phyloP scores from a whole-genome alignment of 2,888 invertebrate species.

The Oxytorus armatus region DNA sequence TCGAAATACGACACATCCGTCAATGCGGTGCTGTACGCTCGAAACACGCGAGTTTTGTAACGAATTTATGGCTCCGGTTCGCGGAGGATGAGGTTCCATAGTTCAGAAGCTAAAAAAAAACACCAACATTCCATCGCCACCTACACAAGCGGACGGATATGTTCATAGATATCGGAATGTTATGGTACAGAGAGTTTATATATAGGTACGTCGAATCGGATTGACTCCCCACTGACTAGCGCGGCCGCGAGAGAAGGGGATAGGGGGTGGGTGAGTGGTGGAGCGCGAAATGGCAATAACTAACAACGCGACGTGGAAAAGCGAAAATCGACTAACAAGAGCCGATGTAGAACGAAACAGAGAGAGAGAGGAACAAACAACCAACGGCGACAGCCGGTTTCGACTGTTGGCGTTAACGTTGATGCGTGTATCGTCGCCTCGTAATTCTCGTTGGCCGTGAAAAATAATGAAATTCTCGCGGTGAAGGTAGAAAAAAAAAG shows the following conservation, averaged over 20 bases:
- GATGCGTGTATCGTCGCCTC: slow-evolving; percentile 36
- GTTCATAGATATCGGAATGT: slow-evolving; percentile 1
- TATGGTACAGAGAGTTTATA: slow-evolving; percentile 8
- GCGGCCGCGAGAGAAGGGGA: slow-evolving; percentile 24
- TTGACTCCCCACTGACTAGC: slow-evolving; percentile 69
- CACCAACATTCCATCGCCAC: slow-evolving; percentile 78
- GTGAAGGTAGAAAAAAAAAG: neutral
- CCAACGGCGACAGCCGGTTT: slow-evolving; percentile 37
- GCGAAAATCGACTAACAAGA: slow-evolving; percentile 73
- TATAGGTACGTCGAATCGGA: slow-evolving; percentile 70
- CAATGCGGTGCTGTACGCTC: slow-evolving; percentile 64
- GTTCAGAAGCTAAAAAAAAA: slow-evolving; percentile 26
- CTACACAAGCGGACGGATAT: slow-evolving; percentile 40
- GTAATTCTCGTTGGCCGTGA: slow-evolving; percentile 51
- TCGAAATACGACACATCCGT: slow-evolving; percentile 79
- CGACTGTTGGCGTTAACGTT: slow-evolving; percentile 30
- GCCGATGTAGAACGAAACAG: slow-evolving; percentile 52
- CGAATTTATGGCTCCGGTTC: slow-evolving; percentile 78
- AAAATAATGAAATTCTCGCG: slow-evolving; percentile 40
- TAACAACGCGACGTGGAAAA: slow-evolving; percentile 73
- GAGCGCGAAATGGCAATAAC: slow-evolving; percentile 73
- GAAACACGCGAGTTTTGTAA: slow-evolving; percentile 66
- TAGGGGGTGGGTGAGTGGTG: neutral
- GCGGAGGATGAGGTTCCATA: slow-evolving; percentile 45
- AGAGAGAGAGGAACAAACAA: slow-evolving; percentile 24